phyloP scores from a whole-genome alignment of 2,888 invertebrate genomes.

The Falcaria lacertinaria region DNA sequence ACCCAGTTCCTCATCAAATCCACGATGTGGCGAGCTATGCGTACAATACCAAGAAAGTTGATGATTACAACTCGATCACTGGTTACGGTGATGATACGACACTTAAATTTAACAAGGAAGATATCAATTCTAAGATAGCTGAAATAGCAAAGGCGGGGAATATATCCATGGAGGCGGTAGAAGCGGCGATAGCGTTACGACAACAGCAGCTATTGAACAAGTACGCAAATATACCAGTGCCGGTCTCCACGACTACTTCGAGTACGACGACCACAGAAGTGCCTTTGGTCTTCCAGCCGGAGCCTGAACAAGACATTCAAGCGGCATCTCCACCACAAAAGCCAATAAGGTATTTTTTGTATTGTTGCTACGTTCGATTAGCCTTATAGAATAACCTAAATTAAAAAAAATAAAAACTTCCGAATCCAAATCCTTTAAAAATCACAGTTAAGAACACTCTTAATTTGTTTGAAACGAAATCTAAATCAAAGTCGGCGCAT shows the following conservation, averaged over 20 bases:
- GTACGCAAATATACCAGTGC: conserved; percentile 67
- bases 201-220: conserved; percentile 85
- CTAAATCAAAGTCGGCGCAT: too few species aligned
- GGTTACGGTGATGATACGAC: conserved; percentile 69
- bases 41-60: conserved; percentile 70
- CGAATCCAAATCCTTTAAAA: too few species aligned
- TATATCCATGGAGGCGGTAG: conserved; percentile 87
- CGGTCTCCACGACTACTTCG: conserved; percentile 71
- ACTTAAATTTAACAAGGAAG: conserved; percentile 64
- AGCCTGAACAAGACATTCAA: conserved; percentile 62
- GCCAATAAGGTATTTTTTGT: conserved; percentile 53
- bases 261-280: conserved; percentile 54
- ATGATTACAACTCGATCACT: conserved; percentile 69
- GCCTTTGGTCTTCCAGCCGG: conserved; percentile 49
- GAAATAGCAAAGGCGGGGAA: conserved; percentile 85
- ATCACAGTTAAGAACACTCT: too few species aligned
- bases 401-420: too few species aligned
- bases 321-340: conserved; percentile 51
- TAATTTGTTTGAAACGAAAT: too few species aligned
- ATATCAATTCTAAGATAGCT: conserved; percentile 68
- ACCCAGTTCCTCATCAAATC: conserved; percentile 69
- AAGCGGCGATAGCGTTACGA: conserved; percentile 85
- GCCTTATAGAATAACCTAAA: too few species aligned
- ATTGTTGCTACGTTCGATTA: not conserved
- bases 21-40: conserved; percentile 58